These are phyloP conservation scores for Bombus waltoni DNA, from an alignment of 1,140 invertebrate genomes.

Conservation along the genomic window DNA sequence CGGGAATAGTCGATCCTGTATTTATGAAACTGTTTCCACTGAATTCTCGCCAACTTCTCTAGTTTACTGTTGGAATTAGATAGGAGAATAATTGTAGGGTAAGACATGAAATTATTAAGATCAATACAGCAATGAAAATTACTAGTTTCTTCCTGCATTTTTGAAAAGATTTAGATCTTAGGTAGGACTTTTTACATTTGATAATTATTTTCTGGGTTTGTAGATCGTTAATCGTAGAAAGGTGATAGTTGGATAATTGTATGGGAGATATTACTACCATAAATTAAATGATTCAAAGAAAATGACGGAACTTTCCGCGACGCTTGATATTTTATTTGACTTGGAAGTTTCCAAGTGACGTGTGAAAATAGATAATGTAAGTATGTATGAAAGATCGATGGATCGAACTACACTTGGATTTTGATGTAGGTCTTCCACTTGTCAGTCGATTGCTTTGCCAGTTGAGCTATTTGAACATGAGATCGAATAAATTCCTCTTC, in stretches of 20 bases:
- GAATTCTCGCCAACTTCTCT: background rate
- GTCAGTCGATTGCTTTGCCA: background rate
- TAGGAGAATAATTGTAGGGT: background rate
- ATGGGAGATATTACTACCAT: no score
- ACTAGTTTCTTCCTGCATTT: background rate
- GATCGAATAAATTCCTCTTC: slow-evolving; percentile 12
- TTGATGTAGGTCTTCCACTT: background rate
- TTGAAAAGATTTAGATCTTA: no score
- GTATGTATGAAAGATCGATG: background rate
- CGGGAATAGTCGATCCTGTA: background rate
- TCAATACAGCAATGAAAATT: background rate
- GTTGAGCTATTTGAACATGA: background rate
- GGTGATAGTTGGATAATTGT: no score
- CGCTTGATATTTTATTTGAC: background rate
- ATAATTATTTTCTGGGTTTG: no score
- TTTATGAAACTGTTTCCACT: slow-evolving; percentile 15
- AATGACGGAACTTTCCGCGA: no score
- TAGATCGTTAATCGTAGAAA: no score
- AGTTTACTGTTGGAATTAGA: background rate
- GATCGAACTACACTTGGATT: background rate
- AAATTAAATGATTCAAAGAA: no score
- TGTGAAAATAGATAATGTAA: background rate
- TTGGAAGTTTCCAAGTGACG: background rate
- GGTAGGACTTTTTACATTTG: no score
- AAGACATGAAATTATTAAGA: background rate